A percentile compares a stretch with the other conserved stretches of the same genome.
Evolutionary conservation across 2,888 invertebrate species (phyloP).

Genomic region (Agrypnus murinus): DNA sequence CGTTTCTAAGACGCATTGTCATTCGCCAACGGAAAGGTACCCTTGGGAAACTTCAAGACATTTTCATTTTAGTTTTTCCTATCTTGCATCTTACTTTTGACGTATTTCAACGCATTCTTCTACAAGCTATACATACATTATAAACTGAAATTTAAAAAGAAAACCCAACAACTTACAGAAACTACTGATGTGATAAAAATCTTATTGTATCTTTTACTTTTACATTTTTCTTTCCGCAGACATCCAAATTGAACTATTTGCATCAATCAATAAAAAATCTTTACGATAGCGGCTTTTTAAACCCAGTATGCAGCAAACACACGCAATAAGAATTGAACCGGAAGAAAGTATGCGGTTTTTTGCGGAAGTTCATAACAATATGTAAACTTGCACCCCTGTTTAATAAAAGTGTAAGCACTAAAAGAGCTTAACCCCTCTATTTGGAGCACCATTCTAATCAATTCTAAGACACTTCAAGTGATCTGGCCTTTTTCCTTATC

Average conservation of each 20-base stretch:
- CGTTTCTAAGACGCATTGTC: constrained; percentile 72
- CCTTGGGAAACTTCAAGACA: constrained; percentile 69
- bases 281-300: too few species aligned
- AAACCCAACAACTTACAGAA: neutral
- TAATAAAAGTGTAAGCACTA: constrained; percentile 63
- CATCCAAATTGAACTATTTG: too few species aligned
- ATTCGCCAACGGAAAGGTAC: constrained; percentile 68
- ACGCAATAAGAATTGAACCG: too few species aligned
- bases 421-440: constrained; percentile 67
- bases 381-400: constrained; percentile 55
- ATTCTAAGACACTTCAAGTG: constrained; percentile 69
- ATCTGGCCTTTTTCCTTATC: constrained; percentile 68
- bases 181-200: too few species aligned
- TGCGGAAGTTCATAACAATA: constrained; percentile 43
- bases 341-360: constrained; percentile 17
- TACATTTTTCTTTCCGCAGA: too few species aligned
- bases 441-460: constrained; percentile 70
- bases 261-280: neutral
- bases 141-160: neutral
- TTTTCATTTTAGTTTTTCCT: constrained; percentile 70
- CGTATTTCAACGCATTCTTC: constrained; percentile 40
- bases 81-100: constrained; percentile 50
- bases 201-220: too few species aligned
- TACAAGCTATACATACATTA: constrained; percentile 27
- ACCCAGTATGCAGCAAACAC: neutral